These are phyloP conservation scores for Chironomus tentans DNA, from an alignment of 2,888 invertebrate species.

Conservation along the genomic window DNA sequence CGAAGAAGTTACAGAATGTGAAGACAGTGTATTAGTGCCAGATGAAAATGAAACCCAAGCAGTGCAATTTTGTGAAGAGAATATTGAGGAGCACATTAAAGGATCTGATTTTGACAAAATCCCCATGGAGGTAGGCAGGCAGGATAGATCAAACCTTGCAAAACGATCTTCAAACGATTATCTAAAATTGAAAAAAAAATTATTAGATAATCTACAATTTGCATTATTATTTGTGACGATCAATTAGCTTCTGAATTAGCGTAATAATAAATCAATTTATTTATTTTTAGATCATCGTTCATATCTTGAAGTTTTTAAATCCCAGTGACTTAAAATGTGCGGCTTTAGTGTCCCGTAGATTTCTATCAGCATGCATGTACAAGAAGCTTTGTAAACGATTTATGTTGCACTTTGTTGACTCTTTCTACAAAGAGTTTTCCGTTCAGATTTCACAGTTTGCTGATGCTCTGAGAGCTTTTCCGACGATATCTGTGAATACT, in stretches of 20 bases:
- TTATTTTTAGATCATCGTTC: conserved; percentile 23
- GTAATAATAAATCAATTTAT: no score
- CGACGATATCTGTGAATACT: conserved; percentile 1
- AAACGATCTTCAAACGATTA: no score
- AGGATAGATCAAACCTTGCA: background rate
- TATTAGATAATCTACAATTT: no score
- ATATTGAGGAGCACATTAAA: no score
- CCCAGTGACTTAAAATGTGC: background rate
- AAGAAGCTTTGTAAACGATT: background rate
- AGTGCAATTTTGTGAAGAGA: no score
- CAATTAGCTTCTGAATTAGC: no score
- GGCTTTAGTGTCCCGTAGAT: conserved; percentile 6
- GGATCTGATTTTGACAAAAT: background rate
- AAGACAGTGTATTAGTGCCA: background rate
- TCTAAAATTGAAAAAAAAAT: no score
- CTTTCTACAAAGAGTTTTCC: conserved; percentile 16
- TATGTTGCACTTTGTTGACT: conserved; percentile 22
- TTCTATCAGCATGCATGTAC: conserved; percentile 16
- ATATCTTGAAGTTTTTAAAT: conserved; percentile 22
- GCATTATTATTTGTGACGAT: no score
- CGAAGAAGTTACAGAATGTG: no score
- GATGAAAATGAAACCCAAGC: background rate
- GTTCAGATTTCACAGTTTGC: conserved; percentile 6
- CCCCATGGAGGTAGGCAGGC: conserved; percentile 3
- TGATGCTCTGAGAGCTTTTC: conserved; percentile 1